Conservation (phyloP, 1,140 invertebrate species). For the Ostrea denselamellosa region DNA sequence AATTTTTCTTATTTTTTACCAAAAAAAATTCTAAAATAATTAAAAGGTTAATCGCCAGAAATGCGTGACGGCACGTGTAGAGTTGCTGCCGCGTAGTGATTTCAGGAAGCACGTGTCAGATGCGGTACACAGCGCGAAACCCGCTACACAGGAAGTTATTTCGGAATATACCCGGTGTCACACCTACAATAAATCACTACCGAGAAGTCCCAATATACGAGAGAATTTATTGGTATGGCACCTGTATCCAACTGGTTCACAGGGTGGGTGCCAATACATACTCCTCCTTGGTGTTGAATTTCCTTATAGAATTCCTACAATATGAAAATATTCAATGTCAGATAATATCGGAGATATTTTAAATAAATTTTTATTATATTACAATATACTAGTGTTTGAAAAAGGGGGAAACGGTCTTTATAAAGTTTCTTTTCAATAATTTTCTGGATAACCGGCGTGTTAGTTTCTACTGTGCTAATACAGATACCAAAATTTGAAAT, state of each 20-base stretch:
- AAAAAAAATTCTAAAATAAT: slow-evolving; percentile 5
- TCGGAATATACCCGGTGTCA: slow-evolving; percentile 36
- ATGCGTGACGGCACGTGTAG: slow-evolving; percentile 29
- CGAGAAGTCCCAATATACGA: neutral
- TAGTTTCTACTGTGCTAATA: no score
- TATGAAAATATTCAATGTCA: no score
- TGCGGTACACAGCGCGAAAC: slow-evolving; percentile 37
- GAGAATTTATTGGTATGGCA: neutral
- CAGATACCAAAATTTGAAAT: no score
- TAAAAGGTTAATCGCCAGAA: slow-evolving; percentile 27
- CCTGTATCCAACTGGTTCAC: neutral
- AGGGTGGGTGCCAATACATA: neutral
- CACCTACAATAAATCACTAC: neutral
- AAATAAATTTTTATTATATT: no score
- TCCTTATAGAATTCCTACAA: no score
- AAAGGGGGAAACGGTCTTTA: no score
- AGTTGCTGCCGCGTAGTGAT: neutral
- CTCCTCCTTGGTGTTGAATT: no score
- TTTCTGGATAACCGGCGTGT: no score
- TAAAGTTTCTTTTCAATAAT: no score
- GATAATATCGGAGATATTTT: no score
- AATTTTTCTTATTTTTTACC: neutral
- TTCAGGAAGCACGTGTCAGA: slow-evolving; percentile 36
- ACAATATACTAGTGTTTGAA: no score
- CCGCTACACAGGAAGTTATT: slow-evolving; percentile 18